A percentile compares a stretch with the other conserved stretches of the same genome.
Conservation (phyloP, 2,888 invertebrate species). For the Salticus scenicus region DNA sequence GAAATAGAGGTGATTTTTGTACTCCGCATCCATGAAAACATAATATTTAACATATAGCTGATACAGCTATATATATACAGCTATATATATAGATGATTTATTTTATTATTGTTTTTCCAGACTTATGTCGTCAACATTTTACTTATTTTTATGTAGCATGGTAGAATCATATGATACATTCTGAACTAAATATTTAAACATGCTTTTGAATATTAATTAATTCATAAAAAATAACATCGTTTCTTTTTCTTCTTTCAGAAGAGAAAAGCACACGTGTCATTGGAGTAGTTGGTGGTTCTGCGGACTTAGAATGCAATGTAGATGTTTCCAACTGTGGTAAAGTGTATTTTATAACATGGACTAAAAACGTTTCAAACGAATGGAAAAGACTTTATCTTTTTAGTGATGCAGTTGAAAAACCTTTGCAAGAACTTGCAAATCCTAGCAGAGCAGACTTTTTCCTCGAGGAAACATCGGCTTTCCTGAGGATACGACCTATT, state of each 20-base stretch:
- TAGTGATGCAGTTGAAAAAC: conserved; percentile 71
- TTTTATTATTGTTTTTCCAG: no score
- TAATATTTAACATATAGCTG: no score
- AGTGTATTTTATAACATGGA: conserved; percentile 89
- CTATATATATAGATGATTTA: no score
- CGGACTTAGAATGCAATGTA: conserved; percentile 83
- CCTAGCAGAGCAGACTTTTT: conserved; percentile 68
- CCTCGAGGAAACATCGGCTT: conserved; percentile 42
- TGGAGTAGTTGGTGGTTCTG: conserved; percentile 73
- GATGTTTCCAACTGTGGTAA: conserved; percentile 84
- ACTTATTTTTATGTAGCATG: no score
- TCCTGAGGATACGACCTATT: conserved; percentile 82
- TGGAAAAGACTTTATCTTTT: conserved; percentile 72
- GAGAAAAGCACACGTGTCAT: conserved; percentile 36
- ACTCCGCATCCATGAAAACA: no score
- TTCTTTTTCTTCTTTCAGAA: conserved; percentile 41
- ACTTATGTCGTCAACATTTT: no score
- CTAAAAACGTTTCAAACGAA: conserved; percentile 70
- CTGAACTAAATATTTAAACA: no score
- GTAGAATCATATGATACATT: no score
- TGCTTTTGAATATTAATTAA: no score
- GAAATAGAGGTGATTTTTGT: no score
- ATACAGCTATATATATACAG: no score
- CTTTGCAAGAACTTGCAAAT: conserved; percentile 70
- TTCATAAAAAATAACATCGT: no score